phyloP scores from a whole-genome alignment of 2,113 vertebrate species.

The Astatoreochromis straeleni region DNA sequence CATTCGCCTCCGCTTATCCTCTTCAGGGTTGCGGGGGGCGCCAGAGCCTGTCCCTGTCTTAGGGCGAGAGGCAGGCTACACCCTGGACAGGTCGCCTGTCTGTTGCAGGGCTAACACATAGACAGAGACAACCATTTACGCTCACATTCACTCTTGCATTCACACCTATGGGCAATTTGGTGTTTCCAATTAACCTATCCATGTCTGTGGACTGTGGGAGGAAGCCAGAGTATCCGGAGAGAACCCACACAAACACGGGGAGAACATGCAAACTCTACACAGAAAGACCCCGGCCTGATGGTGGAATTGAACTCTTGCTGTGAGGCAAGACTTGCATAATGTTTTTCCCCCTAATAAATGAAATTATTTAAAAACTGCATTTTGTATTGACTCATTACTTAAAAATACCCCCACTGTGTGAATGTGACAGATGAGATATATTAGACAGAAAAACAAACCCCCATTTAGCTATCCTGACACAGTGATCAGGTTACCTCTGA shows the following conservation, averaged over 20 bases:
- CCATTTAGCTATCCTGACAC: background rate
- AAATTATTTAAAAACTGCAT: background rate
- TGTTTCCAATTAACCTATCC: background rate
- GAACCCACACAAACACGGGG: fast-evolving
- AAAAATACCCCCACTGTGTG: background rate
- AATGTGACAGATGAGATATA: background rate
- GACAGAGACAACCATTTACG: background rate
- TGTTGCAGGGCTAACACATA: background rate
- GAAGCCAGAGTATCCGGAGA: background rate
- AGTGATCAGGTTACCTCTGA: conserved; percentile 42
- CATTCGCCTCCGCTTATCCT: background rate
- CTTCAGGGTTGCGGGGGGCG: background rate
- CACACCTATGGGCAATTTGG: background rate
- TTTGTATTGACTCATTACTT: background rate
- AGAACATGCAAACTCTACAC: background rate
- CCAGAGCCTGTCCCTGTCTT: fast-evolving
- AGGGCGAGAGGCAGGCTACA: too few relatives aligned
- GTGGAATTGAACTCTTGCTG: background rate
- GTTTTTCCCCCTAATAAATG: background rate
- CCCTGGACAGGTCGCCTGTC: background rate
- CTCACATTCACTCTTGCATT: background rate
- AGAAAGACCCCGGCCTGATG: background rate
- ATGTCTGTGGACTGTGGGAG: background rate
- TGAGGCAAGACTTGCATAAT: background rate
- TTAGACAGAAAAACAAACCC: background rate